Evolutionary conservation across 1,140 invertebrate species (phyloP).

Genomic region (Vanessa atalanta): DNA sequence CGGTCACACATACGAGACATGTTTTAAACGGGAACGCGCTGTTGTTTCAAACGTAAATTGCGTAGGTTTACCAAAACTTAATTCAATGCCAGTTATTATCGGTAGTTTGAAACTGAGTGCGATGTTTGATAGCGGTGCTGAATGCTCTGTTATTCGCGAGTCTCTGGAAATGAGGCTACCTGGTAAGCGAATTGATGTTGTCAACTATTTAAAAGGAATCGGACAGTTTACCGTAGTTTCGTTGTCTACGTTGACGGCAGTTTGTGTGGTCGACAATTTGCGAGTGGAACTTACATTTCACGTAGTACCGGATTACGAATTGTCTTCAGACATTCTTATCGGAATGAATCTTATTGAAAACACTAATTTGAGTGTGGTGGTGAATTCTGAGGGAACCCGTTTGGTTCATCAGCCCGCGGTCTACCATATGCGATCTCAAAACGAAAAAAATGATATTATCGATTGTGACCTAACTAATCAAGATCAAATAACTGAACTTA

Average conservation of each 20-base stretch:
- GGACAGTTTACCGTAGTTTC: conserved; percentile 39
- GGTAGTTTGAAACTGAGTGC: conserved; percentile 30
- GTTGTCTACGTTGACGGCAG: conserved; percentile 22
- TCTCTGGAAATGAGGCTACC: conserved; percentile 33
- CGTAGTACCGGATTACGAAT: conserved; percentile 42
- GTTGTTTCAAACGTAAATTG: conserved; percentile 41
- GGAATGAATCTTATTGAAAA: conserved; percentile 40
- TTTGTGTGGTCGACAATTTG: conserved; percentile 40
- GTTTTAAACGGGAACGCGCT: conserved; percentile 31
- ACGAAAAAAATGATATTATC: conserved; percentile 27
- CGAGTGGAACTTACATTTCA: conserved; percentile 40
- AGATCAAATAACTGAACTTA: conserved; percentile 33
- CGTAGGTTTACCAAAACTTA: conserved; percentile 26
- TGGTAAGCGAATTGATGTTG: conserved; percentile 30
- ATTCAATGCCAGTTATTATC: conserved; percentile 24
- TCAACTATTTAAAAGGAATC: conserved; percentile 43
- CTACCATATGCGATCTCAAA: conserved; percentile 25
- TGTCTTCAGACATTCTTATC: conserved; percentile 40
- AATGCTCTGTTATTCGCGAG: conserved; percentile 41
- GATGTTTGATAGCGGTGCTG: conserved; percentile 47
- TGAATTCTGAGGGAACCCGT: conserved; percentile 29
- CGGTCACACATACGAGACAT: conserved; percentile 43
- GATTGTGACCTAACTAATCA: conserved; percentile 38
- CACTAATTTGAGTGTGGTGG: conserved; percentile 34
- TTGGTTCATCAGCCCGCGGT: conserved; percentile 32